Percentiles rank a stretch among this genome's conserved stretches.
Conservation (phyloP, 1,140 invertebrate species). For the Drosophila fuyamai region DNA sequence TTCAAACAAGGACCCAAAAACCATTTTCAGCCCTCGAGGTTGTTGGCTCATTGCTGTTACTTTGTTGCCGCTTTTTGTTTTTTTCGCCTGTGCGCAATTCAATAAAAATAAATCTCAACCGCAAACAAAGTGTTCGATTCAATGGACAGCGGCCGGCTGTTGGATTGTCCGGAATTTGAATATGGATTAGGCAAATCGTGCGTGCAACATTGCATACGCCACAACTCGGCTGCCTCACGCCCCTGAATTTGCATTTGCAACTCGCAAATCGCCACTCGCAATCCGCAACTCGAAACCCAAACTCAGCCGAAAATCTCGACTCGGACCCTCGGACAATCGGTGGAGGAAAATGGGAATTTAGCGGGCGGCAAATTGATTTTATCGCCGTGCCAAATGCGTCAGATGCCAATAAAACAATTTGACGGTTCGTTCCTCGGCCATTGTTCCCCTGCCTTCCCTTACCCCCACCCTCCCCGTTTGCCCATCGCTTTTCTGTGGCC, state of each 20-base stretch:
- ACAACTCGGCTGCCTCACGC: constrained; percentile 48
- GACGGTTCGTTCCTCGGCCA: constrained; percentile 50
- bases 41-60: constrained; percentile 25
- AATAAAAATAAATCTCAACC: constrained; percentile 79
- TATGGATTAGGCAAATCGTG: constrained; percentile 80
- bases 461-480: too few species aligned
- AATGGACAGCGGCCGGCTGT: constrained; percentile 57
- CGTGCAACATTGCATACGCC: constrained; percentile 49
- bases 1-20: constrained; percentile 14
- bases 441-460: constrained; percentile 29
- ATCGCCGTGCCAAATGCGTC: constrained; percentile 68
- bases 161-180: constrained; percentile 62
- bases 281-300: background rate
- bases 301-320: background rate
- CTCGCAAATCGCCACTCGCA: background rate
- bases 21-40: constrained; percentile 30
- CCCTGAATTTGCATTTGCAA: constrained; percentile 11
- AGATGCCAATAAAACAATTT: constrained; percentile 81
- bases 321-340: constrained; percentile 12
- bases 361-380: constrained; percentile 72
- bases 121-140: constrained; percentile 64
- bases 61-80: constrained; percentile 15
- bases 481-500: background rate
- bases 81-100: constrained; percentile 53
- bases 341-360: constrained; percentile 21